phyloP scores from a whole-genome alignment of 2,113 vertebrate species.

The Rousettus leschenaultii region DNA sequence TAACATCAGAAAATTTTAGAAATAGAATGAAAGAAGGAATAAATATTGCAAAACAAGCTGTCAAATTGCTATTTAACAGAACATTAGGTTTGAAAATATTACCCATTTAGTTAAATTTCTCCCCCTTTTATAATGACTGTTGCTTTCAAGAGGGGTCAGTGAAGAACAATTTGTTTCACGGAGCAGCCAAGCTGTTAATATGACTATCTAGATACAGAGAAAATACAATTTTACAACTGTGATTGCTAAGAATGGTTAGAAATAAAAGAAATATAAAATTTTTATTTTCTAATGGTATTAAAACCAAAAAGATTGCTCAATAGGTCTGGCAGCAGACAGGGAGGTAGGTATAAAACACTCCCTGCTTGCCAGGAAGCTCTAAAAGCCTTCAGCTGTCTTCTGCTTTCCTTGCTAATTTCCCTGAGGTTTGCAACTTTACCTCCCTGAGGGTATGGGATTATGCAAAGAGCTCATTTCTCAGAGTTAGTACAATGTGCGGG shows the following conservation, averaged over 20 bases:
- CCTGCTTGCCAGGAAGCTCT: neutral
- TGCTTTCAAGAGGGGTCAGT: neutral
- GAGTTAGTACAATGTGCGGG: accelerated
- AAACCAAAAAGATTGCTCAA: neutral
- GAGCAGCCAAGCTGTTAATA: neutral
- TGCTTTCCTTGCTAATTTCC: neutral
- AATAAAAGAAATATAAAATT: neutral
- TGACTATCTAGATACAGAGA: neutral
- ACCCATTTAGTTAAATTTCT: neutral
- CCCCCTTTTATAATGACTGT: neutral
- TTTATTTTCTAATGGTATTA: neutral
- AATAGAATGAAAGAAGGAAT: neutral
- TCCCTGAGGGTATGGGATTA: neutral
- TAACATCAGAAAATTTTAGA: neutral
- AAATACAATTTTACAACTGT: neutral
- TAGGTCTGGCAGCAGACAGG: neutral
- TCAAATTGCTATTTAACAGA: neutral
- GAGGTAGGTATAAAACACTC: neutral
- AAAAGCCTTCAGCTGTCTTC: neutral
- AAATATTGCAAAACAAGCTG: neutral
- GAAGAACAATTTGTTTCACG: neutral
- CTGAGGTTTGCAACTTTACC: neutral
- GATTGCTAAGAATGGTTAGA: neutral
- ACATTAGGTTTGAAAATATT: slow-evolving; percentile 5
- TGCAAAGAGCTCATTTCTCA: neutral